Conservation (phyloP, 2,797 vertebrate genomes). For the Lagorchestes hirsutus region DNA sequence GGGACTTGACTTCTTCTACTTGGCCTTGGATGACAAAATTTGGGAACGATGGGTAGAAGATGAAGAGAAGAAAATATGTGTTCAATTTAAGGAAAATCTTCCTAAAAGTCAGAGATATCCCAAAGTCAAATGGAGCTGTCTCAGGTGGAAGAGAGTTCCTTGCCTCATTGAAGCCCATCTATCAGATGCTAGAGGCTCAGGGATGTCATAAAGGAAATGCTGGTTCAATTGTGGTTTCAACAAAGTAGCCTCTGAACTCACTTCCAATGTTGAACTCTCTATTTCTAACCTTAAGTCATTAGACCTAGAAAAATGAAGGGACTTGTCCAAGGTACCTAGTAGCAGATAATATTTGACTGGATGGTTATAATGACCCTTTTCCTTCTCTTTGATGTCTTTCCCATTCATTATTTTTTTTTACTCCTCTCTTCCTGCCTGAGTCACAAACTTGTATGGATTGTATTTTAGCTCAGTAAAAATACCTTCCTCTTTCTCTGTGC, state of each 20-base stretch:
- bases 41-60: background rate
- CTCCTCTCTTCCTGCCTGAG: background rate
- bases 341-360: background rate
- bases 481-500: background rate
- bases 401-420: background rate
- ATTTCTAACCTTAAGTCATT: background rate
- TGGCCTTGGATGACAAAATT: background rate
- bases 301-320: background rate
- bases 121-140: background rate
- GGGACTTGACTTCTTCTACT: background rate
- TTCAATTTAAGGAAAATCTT: background rate
- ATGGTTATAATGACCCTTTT: background rate
- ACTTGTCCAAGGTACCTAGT: background rate
- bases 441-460: background rate
- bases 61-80: background rate
- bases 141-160: background rate
- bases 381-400: background rate
- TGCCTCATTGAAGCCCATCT: background rate
- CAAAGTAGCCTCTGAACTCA: background rate
- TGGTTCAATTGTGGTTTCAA: background rate
- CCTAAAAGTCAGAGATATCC: background rate
- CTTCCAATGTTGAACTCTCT: background rate
- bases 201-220: background rate
- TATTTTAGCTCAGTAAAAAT: background rate
- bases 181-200: background rate